Evolutionary conservation across 1,140 invertebrate species (phyloP), one percentile per base, ranked within the genome.

Genomic region (Pissodes strobi): DNA sequence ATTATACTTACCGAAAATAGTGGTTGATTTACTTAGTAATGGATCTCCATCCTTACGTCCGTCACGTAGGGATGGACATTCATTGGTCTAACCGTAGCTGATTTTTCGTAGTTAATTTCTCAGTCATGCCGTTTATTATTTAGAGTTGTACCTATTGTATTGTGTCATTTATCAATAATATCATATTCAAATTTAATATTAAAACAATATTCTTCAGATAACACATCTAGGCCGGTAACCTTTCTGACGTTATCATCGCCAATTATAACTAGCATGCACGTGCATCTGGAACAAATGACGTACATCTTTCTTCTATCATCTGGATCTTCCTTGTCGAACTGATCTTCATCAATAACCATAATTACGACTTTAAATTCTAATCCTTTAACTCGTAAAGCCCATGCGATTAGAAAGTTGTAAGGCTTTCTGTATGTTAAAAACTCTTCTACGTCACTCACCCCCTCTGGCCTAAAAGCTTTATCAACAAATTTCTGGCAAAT

Each of bases 281-380:
- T 79, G 51, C 75, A 77, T 38, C 77, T 69, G 1, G 77, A 79
- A 12, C 72, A 70, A 64, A 79, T 79, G 23, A 79, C 76, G 53
- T 79, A 79, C 23, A 74, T 64, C 59, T 72, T 78, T 13, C 71
- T 70, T 8, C 75, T 60, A 57, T 79, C 77, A 59, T 79, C 76
- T 2, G 69, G 27, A 62, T 78, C 75, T 17, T 71, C 66, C 34
- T 53, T 61, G 51, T 79, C 76, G 58, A 74, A 79, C 64, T 76
- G 76, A 22, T 75, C 76, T 4, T 77, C 71, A 45, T 78, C 77
- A 17, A 79, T 70, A 2, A 69, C 73, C 59, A 79, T 72, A 5
- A 79, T 69, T 25, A 79, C 76, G 1, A 77, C 75, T 57, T 78
- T 79, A 61, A 79, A 79, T 52, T 79, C 77, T 12, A 79, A 64